Evolutionary conservation across 2,888 invertebrate species (phyloP).

Genomic region (Sicus ferrugineus): DNA sequence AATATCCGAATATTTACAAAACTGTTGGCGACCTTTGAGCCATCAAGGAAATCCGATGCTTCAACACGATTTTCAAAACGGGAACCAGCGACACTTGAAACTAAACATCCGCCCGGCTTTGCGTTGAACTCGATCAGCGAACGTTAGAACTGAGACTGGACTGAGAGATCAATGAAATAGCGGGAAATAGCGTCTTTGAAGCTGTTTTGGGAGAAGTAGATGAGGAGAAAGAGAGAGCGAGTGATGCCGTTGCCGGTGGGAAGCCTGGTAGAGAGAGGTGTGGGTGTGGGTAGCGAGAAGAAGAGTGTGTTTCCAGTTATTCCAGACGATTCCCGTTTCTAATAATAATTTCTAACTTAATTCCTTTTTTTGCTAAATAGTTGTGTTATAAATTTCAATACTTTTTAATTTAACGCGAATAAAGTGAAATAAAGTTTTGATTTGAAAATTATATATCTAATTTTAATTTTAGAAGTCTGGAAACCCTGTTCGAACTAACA

Average conservation of each 20-base stretch:
- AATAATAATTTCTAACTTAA: too few relatives aligned
- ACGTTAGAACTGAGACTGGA: constrained; percentile 2
- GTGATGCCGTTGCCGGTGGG: too few relatives aligned
- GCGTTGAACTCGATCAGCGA: not conserved
- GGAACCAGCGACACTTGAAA: not conserved
- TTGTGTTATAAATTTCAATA: too few relatives aligned
- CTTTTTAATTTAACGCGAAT: not conserved
- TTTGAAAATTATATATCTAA: not conserved
- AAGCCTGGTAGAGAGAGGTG: too few relatives aligned
- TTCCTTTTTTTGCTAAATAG: too few relatives aligned
- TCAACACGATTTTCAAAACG: not conserved
- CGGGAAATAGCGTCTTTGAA: not conserved
- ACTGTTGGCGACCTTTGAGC: too few relatives aligned
- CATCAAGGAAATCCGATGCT: too few relatives aligned
- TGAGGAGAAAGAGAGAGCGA: not conserved
- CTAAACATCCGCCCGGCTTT: not conserved
- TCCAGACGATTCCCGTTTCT: too few relatives aligned
- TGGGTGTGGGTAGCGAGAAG: too few relatives aligned
- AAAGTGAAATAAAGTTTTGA: not conserved
- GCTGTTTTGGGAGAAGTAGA: not conserved
- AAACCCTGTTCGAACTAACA: not conserved
- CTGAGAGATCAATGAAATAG: not conserved
- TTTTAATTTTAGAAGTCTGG: not conserved
- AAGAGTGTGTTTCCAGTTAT: too few relatives aligned
- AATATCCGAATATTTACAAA: too few relatives aligned